Evolutionary conservation across 2,888 invertebrate genomes (phyloP), one percentile per base, ranked within the genome.

Genomic region (Bellardia pandia): DNA sequence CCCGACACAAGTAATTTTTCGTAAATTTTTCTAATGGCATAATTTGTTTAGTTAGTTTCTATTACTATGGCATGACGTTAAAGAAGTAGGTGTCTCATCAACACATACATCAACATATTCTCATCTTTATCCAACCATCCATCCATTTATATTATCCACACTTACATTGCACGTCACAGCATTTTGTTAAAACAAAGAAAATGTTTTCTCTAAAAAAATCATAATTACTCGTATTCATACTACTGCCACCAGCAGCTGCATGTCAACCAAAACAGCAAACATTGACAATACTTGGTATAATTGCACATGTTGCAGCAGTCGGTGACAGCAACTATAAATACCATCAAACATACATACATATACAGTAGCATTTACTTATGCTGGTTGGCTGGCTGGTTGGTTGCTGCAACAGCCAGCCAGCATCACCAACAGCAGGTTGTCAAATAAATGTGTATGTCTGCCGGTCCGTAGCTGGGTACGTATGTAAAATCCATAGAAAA

Each of bases 211-310:
- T 37, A 62, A 62, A 37, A 33, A 69, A 69, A 58, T 42, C 66
- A 60, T 79, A 79, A 60, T 79, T 60, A 51, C 51, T 60, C n/a
- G n/a, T 68, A 56, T 56, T 66, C 66, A 66, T 40, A 66, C 66
- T 42, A 66, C 68, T 48, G 69, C 14, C 69, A 72, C 71, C 37
- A 71, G 51, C 82, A 82, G 66, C 48, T 75, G 74, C 45, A 64
- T 66, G 74, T 5, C 81, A 66, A 80, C 37, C n/a, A 40, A 81
- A 74, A 48, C 48, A 77, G 53, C 76, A 76, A 76, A 83, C 83
- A 77, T 62, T 83, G 71, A 72, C 56, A 77, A 23, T 71, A 45
- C 56, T 83, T 56, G 53, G 0, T 58, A 62, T 77, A 83, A 71
- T 64, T 83, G 71, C 45, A 71, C 33, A 64, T 40, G 48, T 37